Base-by-base conservation (phyloP, 2,888 invertebrate genomes). In the Agrochola circellaris region DNA sequence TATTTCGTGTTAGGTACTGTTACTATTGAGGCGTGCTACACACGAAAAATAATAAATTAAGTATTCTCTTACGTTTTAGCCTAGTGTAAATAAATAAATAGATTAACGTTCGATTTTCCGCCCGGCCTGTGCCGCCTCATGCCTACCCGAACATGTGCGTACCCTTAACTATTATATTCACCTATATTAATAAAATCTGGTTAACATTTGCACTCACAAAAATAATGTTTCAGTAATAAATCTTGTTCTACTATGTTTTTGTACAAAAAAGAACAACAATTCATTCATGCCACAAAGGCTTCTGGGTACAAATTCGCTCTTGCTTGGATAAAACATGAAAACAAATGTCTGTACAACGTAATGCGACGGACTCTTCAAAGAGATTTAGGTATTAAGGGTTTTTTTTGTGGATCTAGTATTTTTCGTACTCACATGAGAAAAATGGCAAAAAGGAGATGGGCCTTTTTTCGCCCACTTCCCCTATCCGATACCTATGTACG, bases 311-410 rank as follows among this genome's bases (percentile, higher is more conserved):
- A 38, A 75, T 66, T 75, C 54, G 26, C 74, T 30, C 58, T 65
- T 15, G 48, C 74, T 48, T n/a, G 66, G 58, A 81, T 74, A 81
- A 77, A 34, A 81, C 78, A 73, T 45, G 58, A 74, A 74, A 72
- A 81, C 74, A 78, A 74, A 74, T 60, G 58, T 20, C 34, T 51
- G 60, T 61, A 81, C 75, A 81, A 74, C 73, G 58, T 79, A 66
- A 79, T 30, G 42, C 58, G 74, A 23, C 58, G 26, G 34, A 73
- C 42, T 23, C 23, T 66, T 66, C 60, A 79, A 81, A 73, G 26
- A 15, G 74, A 73, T 78, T 54, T 45, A 74, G 20, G 20, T 26
- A 15, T 20, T 3, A 73, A 51, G 17, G 26, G 30, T 48, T 56
- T 65, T 56, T 65, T 64, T n/a, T 81, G n/a, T 7, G 45, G 4